Evolutionary conservation across 2,797 vertebrate genomes (phyloP).

Genomic region (Acropternis orthonyx): DNA sequence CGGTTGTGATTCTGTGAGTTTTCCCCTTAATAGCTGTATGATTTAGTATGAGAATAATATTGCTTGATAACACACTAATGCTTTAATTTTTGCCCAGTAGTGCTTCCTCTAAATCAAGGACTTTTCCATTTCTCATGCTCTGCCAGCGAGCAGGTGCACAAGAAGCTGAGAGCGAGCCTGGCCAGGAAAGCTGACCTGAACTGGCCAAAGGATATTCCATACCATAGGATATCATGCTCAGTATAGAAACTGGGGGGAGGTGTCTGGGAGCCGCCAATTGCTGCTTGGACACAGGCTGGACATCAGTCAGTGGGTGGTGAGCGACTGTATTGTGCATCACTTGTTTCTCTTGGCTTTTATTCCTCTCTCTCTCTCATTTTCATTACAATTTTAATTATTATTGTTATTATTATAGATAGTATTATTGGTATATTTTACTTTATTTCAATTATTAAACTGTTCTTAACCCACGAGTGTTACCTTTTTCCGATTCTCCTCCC

Average conservation of each 20-base stretch:
- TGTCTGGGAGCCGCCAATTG: neutral
- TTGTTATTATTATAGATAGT: neutral
- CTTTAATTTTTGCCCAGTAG: neutral
- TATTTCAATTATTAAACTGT: neutral
- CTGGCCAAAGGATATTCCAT: neutral
- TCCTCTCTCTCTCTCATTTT: neutral
- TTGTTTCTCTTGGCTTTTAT: neutral
- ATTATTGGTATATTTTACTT: neutral
- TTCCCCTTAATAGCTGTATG: neutral
- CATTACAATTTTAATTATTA: neutral
- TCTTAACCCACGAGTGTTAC: neutral
- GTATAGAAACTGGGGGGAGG: neutral
- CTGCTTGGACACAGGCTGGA: neutral
- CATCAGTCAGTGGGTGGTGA: neutral
- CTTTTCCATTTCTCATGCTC: neutral
- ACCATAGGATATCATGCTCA: no score
- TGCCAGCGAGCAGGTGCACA: neutral
- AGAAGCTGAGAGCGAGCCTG: neutral
- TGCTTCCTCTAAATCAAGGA: neutral
- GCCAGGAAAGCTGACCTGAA: neutral
- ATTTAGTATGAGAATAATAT: neutral
- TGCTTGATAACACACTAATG: neutral
- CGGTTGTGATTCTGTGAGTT: neutral
- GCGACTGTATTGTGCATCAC: neutral
- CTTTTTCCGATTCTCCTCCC: fast-evolving